A percentile compares a stretch with the other conserved stretches of the same genome.
These are phyloP conservation scores for Rhopalosiphum nymphaeae DNA, from an alignment of 2,888 invertebrate genomes.

Conservation along the genomic window DNA sequence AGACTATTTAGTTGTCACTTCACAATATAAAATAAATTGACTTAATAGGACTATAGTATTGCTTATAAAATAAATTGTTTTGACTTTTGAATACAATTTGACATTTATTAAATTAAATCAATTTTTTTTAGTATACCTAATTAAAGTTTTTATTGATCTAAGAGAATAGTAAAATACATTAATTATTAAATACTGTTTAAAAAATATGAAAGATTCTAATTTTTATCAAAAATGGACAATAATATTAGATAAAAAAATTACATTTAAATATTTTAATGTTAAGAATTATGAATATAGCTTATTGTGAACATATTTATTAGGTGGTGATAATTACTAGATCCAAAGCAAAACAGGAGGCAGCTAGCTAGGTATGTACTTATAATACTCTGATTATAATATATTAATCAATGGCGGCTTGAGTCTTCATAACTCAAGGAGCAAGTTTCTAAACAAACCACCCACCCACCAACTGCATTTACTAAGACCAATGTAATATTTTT, in stretches of 20 bases:
- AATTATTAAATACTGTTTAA: background rate
- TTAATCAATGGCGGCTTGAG: too few species aligned
- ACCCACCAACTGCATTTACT: too few species aligned
- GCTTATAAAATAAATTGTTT: background rate
- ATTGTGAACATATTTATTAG: background rate
- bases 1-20: background rate
- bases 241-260: background rate
- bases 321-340: background rate
- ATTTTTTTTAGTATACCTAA: background rate
- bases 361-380: background rate
- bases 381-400: too few species aligned
- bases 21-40: background rate
- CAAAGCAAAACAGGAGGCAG: background rate
- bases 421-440: too few species aligned
- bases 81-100: too few species aligned
- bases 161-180: background rate
- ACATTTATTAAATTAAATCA: background rate
- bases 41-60: background rate
- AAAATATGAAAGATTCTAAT: background rate
- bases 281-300: background rate
- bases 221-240: background rate
- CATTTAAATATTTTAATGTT: background rate
- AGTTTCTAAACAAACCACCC: too few species aligned
- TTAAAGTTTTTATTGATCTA: background rate
- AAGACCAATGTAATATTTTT: too few species aligned